phyloP scores from a whole-genome alignment of 2,797 vertebrate species.

The Fringilla coelebs region DNA sequence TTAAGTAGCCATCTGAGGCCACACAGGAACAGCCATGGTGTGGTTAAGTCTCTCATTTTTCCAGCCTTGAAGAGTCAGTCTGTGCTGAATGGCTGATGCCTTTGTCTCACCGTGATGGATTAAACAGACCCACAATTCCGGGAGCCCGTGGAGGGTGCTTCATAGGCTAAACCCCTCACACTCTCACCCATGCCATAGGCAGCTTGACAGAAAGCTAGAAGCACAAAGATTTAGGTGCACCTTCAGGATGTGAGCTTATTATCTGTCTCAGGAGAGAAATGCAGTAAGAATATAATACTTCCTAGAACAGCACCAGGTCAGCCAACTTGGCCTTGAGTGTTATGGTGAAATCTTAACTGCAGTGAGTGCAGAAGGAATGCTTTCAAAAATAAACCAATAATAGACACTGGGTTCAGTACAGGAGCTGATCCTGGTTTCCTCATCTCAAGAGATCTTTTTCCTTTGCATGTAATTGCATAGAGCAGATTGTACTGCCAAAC shows the following conservation, averaged over 20 bases:
- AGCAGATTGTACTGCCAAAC: background rate
- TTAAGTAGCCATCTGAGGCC: conserved; percentile 19
- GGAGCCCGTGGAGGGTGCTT: background rate
- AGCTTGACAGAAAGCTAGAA: background rate
- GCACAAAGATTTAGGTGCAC: conserved; percentile 29
- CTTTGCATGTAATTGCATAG: background rate
- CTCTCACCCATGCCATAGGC: background rate
- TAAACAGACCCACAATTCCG: background rate
- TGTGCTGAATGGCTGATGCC: background rate
- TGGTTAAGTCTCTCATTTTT: background rate
- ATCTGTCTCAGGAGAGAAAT: background rate
- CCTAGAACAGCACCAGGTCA: conserved; percentile 45
- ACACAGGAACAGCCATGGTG: background rate
- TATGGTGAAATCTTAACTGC: conserved; percentile 23
- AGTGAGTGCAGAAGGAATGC: background rate
- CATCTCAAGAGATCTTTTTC: background rate
- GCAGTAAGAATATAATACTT: conserved; percentile 48
- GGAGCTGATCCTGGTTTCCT: background rate
- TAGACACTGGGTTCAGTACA: background rate
- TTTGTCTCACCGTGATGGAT: background rate
- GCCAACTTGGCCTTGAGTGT: background rate
- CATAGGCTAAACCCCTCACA: background rate
- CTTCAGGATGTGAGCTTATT: conserved; percentile 28
- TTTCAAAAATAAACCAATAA: conserved; percentile 18
- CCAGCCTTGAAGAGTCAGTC: background rate